These are phyloP conservation scores for Leptopilina drosophilae DNA, from an alignment of 2,888 invertebrate genomes.

Conservation along the genomic window DNA sequence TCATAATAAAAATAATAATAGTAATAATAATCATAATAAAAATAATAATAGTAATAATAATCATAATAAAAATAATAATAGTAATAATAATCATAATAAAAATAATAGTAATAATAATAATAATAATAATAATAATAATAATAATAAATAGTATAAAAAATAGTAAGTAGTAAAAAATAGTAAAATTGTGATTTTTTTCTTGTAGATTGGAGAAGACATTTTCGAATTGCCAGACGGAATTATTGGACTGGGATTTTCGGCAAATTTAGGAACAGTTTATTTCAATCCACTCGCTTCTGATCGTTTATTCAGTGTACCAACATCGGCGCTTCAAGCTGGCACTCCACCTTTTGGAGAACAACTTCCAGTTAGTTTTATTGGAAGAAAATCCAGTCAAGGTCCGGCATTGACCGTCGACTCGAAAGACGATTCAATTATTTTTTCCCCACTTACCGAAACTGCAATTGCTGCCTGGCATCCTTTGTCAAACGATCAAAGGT, in stretches of 20 bases:
- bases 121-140: too few species aligned
- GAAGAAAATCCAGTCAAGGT: constrained; percentile 91
- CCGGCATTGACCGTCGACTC: constrained; percentile 86
- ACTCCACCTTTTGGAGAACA: constrained; percentile 85
- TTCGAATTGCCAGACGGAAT: constrained; percentile 88
- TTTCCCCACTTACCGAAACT: constrained; percentile 88
- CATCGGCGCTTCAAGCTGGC: constrained; percentile 85
- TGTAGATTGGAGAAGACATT: constrained; percentile 81
- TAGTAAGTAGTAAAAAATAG: too few species aligned
- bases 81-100: too few species aligned
- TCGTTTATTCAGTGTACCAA: constrained; percentile 87
- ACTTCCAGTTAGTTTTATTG: constrained; percentile 87
- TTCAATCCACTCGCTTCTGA: constrained; percentile 87
- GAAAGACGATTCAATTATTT: constrained; percentile 85
- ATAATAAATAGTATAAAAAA: too few species aligned
- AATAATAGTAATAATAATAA: too few species aligned
- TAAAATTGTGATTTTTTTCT: constrained; percentile 3
- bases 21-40: too few species aligned
- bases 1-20: too few species aligned
- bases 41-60: too few species aligned
- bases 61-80: too few species aligned
- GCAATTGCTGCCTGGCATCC: constrained; percentile 90
- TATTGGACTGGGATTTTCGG: constrained; percentile 84
- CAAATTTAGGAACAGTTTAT: constrained; percentile 81
- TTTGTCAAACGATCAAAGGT: constrained; percentile 85